A percentile compares a stretch with the other conserved stretches of the same genome.
Evolutionary conservation across 2,888 invertebrate genomes (phyloP).

Genomic region (Acronicta psi): DNA sequence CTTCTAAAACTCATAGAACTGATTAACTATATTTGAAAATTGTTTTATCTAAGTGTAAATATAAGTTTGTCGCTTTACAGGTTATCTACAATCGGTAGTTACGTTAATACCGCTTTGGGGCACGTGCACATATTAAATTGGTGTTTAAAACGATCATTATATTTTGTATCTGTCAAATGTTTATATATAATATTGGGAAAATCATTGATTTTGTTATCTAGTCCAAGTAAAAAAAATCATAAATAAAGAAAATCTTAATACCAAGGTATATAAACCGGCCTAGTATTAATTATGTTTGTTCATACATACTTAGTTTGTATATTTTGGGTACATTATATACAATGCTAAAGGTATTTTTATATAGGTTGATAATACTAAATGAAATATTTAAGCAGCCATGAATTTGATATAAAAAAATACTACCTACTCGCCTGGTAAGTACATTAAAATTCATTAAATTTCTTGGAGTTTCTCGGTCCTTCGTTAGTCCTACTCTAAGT

Average conservation of each 20-base stretch:
- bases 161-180: slow-evolving; percentile 36
- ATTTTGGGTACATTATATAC: too few relatives aligned
- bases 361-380: neutral
- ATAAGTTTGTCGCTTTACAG: slow-evolving; percentile 58
- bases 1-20: slow-evolving; percentile 14
- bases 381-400: neutral
- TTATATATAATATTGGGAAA: too few relatives aligned
- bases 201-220: too few relatives aligned
- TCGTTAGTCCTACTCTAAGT: neutral
- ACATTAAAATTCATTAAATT: neutral
- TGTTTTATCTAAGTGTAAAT: slow-evolving; percentile 17
- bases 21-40: slow-evolving; percentile 13
- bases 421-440: neutral
- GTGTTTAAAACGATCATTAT: slow-evolving; percentile 33
- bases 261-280: too few relatives aligned
- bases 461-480: neutral
- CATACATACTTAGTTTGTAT: too few relatives aligned
- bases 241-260: too few relatives aligned
- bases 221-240: too few relatives aligned
- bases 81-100: slow-evolving; percentile 72
- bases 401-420: too few relatives aligned
- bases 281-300: too few relatives aligned
- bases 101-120: slow-evolving; percentile 58
- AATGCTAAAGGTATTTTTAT: neutral
- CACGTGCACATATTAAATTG: slow-evolving; percentile 58